Evolutionary conservation across 1,140 invertebrate genomes (phyloP), one percentile per base, ranked within the genome.

Genomic region (Zophobas morio): DNA sequence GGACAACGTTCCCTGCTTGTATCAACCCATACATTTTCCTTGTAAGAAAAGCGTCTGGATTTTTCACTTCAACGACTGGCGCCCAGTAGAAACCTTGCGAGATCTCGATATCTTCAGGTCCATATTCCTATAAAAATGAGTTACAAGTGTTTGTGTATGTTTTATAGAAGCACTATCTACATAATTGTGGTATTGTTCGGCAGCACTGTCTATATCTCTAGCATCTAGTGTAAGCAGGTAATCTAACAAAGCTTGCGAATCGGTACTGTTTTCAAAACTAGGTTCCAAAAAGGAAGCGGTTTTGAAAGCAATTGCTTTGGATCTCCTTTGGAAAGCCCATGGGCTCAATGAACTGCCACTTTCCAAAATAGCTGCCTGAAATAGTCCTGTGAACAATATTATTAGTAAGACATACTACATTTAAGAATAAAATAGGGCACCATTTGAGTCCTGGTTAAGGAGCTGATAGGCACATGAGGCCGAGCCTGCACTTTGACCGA

Each of bases 11-110:
- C 1, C 71, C 71, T 8, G 53, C 37, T 53, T 74, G 35, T 20
- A 74, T 37, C 33, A 54, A 33, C 20, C 54, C 71, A 40, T 74
- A 74, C 71, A 74, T 74, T 40, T 33, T 32, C 53, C 36, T 74
- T 4, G 71, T 54, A 0, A 74, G 20, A 40, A 74, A 37, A 37
- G 71, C 71, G n/a, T 1, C 37, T 37, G 71, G 49, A 56, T 53
- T 39, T 35, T 74, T 53, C 20, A 53, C 36, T 74, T 74, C 71
- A 8, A 74, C 6, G 0, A 34, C 71, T 4, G 42, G 42, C 20
- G 20, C 20, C 20, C 20, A 20, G 20, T 20, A 20, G 20, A 20
- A 20, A 20, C 20, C 20, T 20, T 46, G 42, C 3, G 42, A 46
- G 6, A 46, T 46, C 42, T 46, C 42, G 3, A 46, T 46, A 46